Conservation (phyloP, 2,888 invertebrate genomes). For the Gasteruption jaculator region DNA sequence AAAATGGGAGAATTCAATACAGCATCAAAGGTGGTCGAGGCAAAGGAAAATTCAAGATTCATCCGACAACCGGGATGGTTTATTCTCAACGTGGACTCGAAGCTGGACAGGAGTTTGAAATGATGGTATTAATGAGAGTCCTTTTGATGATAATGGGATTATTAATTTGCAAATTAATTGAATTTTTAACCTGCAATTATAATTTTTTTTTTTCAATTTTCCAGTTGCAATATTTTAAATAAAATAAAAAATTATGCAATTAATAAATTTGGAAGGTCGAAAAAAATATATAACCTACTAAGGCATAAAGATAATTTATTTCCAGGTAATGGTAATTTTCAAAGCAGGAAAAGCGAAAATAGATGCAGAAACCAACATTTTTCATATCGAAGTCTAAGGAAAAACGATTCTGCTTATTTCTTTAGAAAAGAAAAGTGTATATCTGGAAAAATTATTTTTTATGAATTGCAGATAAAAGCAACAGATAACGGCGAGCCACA, state of each 20-base stretch:
- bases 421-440: no score
- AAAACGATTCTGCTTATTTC: conserved; percentile 9
- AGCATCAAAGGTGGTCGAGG: conserved; percentile 74
- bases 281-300: no score
- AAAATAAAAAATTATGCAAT: background rate
- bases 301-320: no score
- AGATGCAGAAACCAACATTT: background rate
- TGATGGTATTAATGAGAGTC: no score
- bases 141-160: no score
- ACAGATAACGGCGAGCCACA: conserved; percentile 75
- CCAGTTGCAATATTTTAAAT: background rate
- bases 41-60: conserved; percentile 77
- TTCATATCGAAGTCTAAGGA: background rate
- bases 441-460: conserved; percentile 10
- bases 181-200: background rate
- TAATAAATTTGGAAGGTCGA: no score
- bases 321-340: background rate
- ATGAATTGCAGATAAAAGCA: conserved; percentile 68
- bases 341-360: conserved; percentile 1
- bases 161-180: no score
- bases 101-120: conserved; percentile 64
- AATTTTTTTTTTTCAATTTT: background rate
- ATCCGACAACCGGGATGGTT: conserved; percentile 77
- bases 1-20: conserved; percentile 80
- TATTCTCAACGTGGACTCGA: conserved; percentile 70